Conservation (phyloP, 2,888 invertebrate genomes). For the Fragum fragum region DNA sequence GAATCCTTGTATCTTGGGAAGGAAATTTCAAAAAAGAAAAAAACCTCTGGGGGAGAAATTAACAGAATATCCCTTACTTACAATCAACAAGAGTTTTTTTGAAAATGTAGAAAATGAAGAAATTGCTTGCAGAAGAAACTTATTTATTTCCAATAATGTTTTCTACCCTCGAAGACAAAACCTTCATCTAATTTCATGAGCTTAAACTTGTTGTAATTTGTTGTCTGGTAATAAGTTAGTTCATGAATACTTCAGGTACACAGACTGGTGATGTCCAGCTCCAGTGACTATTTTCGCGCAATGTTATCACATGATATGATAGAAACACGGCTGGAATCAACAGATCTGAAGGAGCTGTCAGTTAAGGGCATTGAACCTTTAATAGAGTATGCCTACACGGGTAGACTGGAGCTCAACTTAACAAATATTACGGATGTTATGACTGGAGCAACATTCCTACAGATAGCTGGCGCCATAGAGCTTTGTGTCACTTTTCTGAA, state of each 20-base stretch:
- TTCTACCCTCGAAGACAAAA: too few relatives aligned
- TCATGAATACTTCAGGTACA: slow-evolving; percentile 61
- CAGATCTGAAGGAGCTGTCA: slow-evolving; percentile 62
- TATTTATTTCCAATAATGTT: too few relatives aligned
- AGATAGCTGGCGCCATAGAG: slow-evolving; percentile 63
- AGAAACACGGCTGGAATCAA: slow-evolving; percentile 65
- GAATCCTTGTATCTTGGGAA: too few relatives aligned
- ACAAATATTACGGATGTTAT: slow-evolving; percentile 69
- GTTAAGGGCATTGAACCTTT: slow-evolving; percentile 64
- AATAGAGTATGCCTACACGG: slow-evolving; percentile 66
- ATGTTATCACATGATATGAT: slow-evolving; percentile 74
- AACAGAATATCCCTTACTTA: too few relatives aligned
- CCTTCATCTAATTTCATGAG: too few relatives aligned
- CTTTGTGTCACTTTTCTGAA: slow-evolving; percentile 67
- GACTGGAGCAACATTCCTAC: slow-evolving; percentile 69
- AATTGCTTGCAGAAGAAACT: too few relatives aligned
- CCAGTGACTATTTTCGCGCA: slow-evolving; percentile 70
- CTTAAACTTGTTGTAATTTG: too few relatives aligned
- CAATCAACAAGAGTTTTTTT: too few relatives aligned
- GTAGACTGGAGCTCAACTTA: slow-evolving; percentile 56
- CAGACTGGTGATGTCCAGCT: slow-evolving; percentile 67
- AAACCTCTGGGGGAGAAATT: too few relatives aligned
- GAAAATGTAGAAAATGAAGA: too few relatives aligned
- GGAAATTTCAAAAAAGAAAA: too few relatives aligned
- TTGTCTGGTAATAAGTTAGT: too few relatives aligned